phyloP scores from a whole-genome alignment of 2,888 invertebrate species.

The Mechanitis mazaeus region DNA sequence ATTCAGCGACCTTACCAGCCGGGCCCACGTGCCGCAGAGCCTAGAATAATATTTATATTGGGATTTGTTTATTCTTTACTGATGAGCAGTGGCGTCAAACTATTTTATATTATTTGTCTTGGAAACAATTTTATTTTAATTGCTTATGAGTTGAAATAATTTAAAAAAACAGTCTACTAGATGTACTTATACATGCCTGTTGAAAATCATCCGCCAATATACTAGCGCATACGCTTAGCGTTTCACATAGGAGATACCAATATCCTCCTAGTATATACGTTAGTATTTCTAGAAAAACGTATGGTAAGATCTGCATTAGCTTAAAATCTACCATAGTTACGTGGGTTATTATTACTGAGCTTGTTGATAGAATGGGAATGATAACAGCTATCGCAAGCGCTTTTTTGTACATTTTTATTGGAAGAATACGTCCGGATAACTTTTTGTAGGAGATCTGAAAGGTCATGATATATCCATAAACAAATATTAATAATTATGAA shows the following conservation, averaged over 20 bases:
- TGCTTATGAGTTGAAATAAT: background rate
- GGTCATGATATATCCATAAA: background rate
- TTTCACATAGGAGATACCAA: slow-evolving; percentile 83
- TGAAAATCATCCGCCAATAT: slow-evolving; percentile 83
- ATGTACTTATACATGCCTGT: slow-evolving; percentile 48
- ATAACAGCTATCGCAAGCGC: slow-evolving; percentile 75
- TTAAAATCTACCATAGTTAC: slow-evolving; percentile 83
- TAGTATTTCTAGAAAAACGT: slow-evolving; percentile 81
- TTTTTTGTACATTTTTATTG: slow-evolving; percentile 76
- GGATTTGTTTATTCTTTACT: no score
- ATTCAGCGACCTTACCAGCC: slow-evolving; percentile 81
- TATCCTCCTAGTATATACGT: slow-evolving; percentile 83
- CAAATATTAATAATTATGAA: background rate
- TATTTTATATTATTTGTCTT: no score
- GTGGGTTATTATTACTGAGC: slow-evolving; percentile 81
- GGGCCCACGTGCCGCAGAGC: slow-evolving; percentile 82
- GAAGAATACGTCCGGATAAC: slow-evolving; percentile 75
- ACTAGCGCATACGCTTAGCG: slow-evolving; percentile 79
- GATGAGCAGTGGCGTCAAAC: no score
- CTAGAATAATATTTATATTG: slow-evolving; percentile 40
- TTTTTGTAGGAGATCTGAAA: slow-evolving; percentile 75
- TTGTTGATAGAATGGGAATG: slow-evolving; percentile 78
- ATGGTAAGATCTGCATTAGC: slow-evolving; percentile 80
- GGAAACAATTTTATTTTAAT: no score
- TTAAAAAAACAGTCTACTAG: no score